These are phyloP conservation scores for Falco naumanni DNA, from an alignment of 2,797 vertebrate genomes.

Conservation along the genomic window DNA sequence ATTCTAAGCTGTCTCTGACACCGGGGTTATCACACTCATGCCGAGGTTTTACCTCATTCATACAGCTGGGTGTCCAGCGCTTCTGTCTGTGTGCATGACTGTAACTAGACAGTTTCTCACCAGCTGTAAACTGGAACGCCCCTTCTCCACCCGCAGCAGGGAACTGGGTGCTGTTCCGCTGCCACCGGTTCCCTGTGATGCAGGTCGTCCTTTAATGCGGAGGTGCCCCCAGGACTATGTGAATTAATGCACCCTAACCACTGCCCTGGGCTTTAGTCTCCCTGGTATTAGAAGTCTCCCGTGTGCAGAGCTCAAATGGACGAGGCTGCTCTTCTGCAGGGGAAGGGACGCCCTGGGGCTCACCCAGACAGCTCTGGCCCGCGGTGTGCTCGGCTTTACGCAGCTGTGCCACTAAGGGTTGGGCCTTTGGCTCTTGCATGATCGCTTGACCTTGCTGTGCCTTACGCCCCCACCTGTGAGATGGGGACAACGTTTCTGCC, in stretches of 20 bases:
- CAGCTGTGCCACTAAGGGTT: background rate
- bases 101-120: background rate
- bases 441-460: background rate
- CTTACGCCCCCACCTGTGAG: background rate
- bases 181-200: background rate
- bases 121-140: background rate
- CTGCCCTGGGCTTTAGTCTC: background rate
- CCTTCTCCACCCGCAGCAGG: background rate
- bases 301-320: rapidly evolving
- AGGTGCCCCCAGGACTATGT: background rate
- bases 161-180: background rate
- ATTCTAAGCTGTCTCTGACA: background rate
- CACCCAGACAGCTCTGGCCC: background rate
- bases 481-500: background rate
- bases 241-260: background rate
- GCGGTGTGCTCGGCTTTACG: background rate
- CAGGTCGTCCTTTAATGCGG: background rate
- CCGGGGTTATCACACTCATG: background rate
- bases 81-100: background rate
- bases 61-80: background rate
- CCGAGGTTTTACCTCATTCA: background rate
- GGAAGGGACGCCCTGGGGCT: background rate
- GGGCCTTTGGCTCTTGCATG: background rate
- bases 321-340: background rate
- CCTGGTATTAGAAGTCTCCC: background rate